phyloP scores from a whole-genome alignment of 1,140 invertebrate genomes.

The Drosophila nasuta region DNA sequence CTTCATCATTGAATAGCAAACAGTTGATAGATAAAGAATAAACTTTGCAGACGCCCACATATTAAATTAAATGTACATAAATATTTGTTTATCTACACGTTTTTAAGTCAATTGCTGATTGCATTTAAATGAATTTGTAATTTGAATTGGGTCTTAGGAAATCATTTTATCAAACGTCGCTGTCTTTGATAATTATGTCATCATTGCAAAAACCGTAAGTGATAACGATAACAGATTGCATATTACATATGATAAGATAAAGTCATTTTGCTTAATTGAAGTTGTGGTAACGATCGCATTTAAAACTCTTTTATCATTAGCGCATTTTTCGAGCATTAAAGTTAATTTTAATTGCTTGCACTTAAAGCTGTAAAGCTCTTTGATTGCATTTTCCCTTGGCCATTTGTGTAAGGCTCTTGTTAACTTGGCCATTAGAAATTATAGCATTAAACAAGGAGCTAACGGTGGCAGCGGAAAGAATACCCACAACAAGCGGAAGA shows the following conservation, averaged over 20 bases:
- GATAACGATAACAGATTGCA: constrained; percentile 13
- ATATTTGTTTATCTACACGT: background rate
- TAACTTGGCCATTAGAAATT: constrained; percentile 41
- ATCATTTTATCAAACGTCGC: constrained; percentile 28
- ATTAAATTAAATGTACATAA: background rate
- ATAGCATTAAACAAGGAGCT: background rate
- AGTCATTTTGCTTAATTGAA: background rate
- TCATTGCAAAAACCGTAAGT: background rate
- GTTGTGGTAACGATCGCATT: background rate
- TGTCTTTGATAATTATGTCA: constrained; percentile 4
- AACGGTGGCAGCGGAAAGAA: background rate
- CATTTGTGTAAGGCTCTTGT: constrained; percentile 59
- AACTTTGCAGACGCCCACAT: constrained; percentile 12
- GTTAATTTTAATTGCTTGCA: constrained; percentile 2
- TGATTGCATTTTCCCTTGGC: constrained; percentile 49
- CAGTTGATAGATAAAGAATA: constrained; percentile 6
- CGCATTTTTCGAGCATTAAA: background rate
- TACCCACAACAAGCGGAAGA: constrained; percentile 53
- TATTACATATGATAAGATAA: constrained; percentile 7
- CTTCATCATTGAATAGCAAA: background rate
- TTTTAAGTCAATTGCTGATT: background rate
- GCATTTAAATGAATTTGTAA: background rate
- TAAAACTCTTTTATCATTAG: background rate
- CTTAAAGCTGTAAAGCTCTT: constrained; percentile 18
- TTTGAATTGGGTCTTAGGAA: constrained; percentile 11